A percentile compares a stretch with the other conserved stretches of the same genome.
phyloP scores from a whole-genome alignment of 2,888 invertebrate species.

The Isoperla grammatica region DNA sequence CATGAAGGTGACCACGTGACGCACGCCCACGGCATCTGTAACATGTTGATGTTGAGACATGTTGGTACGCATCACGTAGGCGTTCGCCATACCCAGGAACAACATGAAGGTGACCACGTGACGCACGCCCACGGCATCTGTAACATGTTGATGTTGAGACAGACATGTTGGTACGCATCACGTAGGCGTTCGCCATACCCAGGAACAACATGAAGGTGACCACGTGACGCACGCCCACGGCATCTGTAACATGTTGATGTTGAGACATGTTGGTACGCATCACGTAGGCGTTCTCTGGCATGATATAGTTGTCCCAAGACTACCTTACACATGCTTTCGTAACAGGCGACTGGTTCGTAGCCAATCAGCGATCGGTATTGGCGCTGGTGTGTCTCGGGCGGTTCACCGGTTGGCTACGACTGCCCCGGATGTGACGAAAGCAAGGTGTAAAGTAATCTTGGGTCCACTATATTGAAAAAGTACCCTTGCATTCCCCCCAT shows the following conservation, averaged over 20 bases:
- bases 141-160: constrained; percentile 52
- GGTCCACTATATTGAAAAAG: no score
- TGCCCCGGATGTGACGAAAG: no score
- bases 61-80: constrained; percentile 84
- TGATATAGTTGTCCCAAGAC: no score
- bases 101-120: constrained; percentile 84
- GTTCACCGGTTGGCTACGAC: no score
- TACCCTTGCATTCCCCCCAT: no score
- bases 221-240: constrained; percentile 69
- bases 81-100: constrained; percentile 86
- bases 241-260: constrained; percentile 62
- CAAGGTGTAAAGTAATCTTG: no score
- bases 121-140: constrained; percentile 69
- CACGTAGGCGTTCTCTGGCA: no score
- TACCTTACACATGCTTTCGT: no score
- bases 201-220: constrained; percentile 85
- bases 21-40: constrained; percentile 66
- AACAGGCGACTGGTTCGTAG: no score
- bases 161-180: constrained; percentile 89
- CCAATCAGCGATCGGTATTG: no score
- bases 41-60: constrained; percentile 67
- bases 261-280: no score
- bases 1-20: constrained; percentile 82
- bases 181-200: constrained; percentile 86
- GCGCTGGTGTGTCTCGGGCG: no score